Evolutionary conservation across 2,797 vertebrate species (phyloP), one percentile per base, ranked within the genome.

Genomic region (Brotula barbata): DNA sequence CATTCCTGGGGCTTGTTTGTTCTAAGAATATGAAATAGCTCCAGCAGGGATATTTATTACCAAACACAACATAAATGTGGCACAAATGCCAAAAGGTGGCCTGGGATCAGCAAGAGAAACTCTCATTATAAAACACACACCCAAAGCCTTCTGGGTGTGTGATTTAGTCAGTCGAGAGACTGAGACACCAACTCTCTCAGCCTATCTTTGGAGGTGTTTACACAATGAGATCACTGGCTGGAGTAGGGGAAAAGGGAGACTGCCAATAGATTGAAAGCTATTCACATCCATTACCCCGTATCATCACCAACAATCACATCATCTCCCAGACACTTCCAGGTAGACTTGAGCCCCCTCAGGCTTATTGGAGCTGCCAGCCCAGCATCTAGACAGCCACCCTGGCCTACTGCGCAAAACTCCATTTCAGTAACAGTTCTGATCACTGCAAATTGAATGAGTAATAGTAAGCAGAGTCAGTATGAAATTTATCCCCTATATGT

Each of bases 361-460:
- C 74, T 83, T 58, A 74, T 72, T 57, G 71, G 46, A 65, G 75
- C 71, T 82, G 73, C 78, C 44, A 39, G 65, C 65, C 76, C 63
- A 61, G 68, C 81, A 80, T 78, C 46, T 68, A 78, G 52, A 67
- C 69, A 76, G 83, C 51, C 72, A 83, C 75, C 58, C 22, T 49
- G 60, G 52, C 71, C 75, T 75, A 55, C 52, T 68, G 73, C 64
- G 53, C 45, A 23, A 67, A 72, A 78, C 79, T 82, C 83, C 74
- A 68, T 88, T 87, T 87, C 85, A 84, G 83, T 63, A 84, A 80
- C 77, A 82, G 85, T 80, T 87, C 80, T 90, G 85, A 90, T 90
- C 84, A 78, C 71, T 74, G 72, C 74, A 90, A 86, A 91, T 88
- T 86, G 76, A 90, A 89, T 88, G 86, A 91, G 80, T 69, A 39